Percentiles rank a stretch among this genome's conserved stretches.
Evolutionary conservation across 2,797 vertebrate species (phyloP).

Genomic region (Corythornis leucogaster): DNA sequence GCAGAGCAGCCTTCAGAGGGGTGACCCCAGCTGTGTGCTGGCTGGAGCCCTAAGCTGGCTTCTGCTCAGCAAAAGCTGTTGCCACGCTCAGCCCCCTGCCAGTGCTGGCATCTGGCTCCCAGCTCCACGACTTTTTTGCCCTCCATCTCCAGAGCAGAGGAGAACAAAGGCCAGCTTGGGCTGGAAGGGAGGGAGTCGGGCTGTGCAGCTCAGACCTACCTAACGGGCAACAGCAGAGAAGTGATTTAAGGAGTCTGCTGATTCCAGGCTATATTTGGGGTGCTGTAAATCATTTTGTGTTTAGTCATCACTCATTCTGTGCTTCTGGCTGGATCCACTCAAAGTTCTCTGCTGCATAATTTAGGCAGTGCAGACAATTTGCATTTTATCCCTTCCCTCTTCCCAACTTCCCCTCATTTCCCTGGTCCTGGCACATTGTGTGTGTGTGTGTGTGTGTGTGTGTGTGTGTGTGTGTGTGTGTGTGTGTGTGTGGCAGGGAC

Average conservation of each 20-base stretch:
- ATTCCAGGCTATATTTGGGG: neutral
- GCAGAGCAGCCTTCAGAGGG: constrained; percentile 53
- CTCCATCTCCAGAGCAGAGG: neutral
- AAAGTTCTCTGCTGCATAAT: neutral
- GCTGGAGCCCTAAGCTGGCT: constrained; percentile 29
- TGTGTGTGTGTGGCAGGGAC: neutral
- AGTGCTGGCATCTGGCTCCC: constrained; percentile 11
- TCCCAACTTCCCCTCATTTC: neutral
- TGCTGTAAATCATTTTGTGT: neutral
- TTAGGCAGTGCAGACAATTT: neutral
- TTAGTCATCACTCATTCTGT: neutral
- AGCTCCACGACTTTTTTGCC: constrained; percentile 16
- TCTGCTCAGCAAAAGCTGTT: constrained; percentile 47
- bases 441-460: no score
- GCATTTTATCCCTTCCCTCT: neutral
- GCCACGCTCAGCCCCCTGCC: constrained; percentile 17
- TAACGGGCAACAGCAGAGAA: neutral
- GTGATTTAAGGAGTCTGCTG: neutral
- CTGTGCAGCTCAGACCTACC: neutral
- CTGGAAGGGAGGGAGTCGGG: neutral
- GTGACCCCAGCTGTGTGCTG: constrained; percentile 27
- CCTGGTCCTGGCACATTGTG: neutral
- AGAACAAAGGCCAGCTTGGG: neutral
- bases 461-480: no score
- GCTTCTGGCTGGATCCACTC: neutral